These are phyloP conservation scores for Xenus cinereus DNA, from an alignment of 2,113 vertebrate species.

Conservation along the genomic window DNA sequence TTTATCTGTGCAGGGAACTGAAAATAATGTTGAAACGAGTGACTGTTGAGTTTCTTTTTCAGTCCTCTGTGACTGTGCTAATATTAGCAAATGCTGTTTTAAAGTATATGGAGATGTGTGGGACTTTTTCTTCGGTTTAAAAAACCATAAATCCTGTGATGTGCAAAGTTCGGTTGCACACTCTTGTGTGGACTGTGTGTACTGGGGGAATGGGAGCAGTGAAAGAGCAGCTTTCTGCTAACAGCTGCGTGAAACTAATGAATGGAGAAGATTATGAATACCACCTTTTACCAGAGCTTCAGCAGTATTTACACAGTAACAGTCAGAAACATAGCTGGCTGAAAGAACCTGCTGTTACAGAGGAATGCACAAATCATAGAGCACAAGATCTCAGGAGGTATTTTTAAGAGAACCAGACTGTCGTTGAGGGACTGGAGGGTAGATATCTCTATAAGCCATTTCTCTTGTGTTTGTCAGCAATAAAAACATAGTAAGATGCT, in stretches of 20 bases:
- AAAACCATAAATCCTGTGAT: not conserved
- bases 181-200: not conserved
- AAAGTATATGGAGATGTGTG: not conserved
- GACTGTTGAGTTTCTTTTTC: not conserved
- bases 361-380: slow-evolving; percentile 68
- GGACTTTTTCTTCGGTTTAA: not conserved
- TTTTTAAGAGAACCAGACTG: not conserved
- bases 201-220: not conserved
- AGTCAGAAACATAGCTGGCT: slow-evolving; percentile 66
- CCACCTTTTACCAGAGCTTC: slow-evolving; percentile 67
- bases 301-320: slow-evolving; percentile 81
- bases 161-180: not conserved
- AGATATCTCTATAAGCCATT: not conserved
- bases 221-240: slow-evolving; percentile 14
- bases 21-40: not conserved
- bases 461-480: not conserved
- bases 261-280: slow-evolving; percentile 58
- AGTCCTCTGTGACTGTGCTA: not conserved
- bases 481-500: not conserved
- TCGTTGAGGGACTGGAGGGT: not conserved
- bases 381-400: slow-evolving; percentile 39
- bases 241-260: not conserved
- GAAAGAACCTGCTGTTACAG: slow-evolving; percentile 84
- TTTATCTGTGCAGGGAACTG: not conserved
- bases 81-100: slow-evolving; percentile 19